phyloP scores from a whole-genome alignment of 2,113 vertebrate species.

The Ellobius talpinus region DNA sequence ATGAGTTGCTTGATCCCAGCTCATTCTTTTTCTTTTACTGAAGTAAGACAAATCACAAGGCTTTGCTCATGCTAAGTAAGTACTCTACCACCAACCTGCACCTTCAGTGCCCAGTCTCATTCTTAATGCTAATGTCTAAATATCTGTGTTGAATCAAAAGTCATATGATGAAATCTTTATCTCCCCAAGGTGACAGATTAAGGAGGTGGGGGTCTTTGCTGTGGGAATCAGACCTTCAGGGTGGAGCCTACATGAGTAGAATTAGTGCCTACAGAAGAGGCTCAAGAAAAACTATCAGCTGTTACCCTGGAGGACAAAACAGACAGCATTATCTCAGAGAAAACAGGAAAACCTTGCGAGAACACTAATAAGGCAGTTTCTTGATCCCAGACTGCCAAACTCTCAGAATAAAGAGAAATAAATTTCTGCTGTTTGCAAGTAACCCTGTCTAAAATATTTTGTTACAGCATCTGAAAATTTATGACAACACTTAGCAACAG shows the following conservation, averaged over 20 bases:
- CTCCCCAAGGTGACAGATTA: not conserved
- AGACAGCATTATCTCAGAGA: not conserved
- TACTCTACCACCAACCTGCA: not conserved
- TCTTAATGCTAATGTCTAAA: not conserved
- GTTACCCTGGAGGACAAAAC: not conserved
- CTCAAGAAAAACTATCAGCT: not conserved
- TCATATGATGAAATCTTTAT: not conserved
- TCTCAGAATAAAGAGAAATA: not conserved
- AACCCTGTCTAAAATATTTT: not conserved
- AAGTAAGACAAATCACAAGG: not conserved
- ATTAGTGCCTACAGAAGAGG: not conserved
- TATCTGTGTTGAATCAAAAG: not conserved
- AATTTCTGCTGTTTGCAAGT: not conserved
- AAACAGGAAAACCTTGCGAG: not conserved
- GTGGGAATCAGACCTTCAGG: not conserved
- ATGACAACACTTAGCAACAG: not conserved
- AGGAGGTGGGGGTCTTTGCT: too few relatives aligned
- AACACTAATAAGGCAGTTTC: not conserved
- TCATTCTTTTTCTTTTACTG: not conserved
- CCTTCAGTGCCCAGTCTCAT: not conserved
- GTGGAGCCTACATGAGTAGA: not conserved
- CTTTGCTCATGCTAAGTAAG: not conserved
- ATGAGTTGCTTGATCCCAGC: not conserved
- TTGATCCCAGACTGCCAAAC: not conserved
- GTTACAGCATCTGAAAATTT: not conserved